phyloP scores from a whole-genome alignment of 2,888 invertebrate genomes.

The Troides oblongomaculatus region DNA sequence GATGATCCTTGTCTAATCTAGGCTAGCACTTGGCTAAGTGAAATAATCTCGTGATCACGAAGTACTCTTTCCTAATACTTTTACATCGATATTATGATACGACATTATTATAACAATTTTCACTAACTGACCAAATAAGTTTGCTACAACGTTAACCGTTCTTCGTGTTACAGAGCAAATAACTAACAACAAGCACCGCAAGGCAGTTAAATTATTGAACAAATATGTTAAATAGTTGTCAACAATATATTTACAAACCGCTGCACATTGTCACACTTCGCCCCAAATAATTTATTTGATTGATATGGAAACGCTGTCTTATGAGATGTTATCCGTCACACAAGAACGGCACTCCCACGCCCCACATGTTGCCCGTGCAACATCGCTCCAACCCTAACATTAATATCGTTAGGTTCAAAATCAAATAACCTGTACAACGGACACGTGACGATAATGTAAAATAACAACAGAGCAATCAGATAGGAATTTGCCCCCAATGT shows the following conservation, averaged over 20 bases:
- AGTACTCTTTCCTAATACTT: no score
- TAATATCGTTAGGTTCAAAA: constrained; percentile 1
- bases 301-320: constrained; percentile 19
- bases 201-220: not conserved
- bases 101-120: no score
- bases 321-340: constrained; percentile 30
- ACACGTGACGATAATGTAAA: constrained; percentile 17
- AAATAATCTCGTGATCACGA: not conserved
- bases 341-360: constrained; percentile 30
- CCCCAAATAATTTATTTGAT: constrained; percentile 27
- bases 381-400: constrained; percentile 3
- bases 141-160: no score
- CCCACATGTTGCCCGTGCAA: not conserved
- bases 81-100: no score
- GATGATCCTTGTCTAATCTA: constrained; percentile 10
- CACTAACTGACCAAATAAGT: no score
- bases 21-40: not conserved
- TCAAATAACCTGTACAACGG: not conserved
- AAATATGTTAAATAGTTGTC: not conserved
- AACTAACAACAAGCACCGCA: no score
- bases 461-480: not conserved
- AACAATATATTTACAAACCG: constrained; percentile 21
- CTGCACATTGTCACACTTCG: constrained; percentile 20
- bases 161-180: no score
- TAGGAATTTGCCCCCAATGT: not conserved